A percentile compares a stretch with the other conserved stretches of the same genome.
These are phyloP conservation scores for Aspiorhynchus laticeps DNA, from an alignment of 2,113 vertebrate species.

Conservation along the genomic window DNA sequence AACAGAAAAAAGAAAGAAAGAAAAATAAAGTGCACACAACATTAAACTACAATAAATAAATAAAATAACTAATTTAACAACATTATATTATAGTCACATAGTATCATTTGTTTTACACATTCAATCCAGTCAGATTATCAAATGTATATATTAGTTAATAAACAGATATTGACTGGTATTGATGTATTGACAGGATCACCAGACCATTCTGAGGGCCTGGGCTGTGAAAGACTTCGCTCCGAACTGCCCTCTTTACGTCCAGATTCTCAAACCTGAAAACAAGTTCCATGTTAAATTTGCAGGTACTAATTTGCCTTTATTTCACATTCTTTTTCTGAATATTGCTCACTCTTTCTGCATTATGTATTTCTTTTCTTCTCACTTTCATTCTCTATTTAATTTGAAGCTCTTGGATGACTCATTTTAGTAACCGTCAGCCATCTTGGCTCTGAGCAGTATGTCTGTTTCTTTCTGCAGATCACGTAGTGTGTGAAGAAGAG, in stretches of 20 bases:
- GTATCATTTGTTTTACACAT: background rate
- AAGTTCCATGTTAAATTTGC: conserved; percentile 99
- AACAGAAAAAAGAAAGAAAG: background rate
- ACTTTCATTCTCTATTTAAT: background rate
- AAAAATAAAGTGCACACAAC: background rate
- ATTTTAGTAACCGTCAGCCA: conserved; percentile 15
- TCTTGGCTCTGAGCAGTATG: conserved; percentile 41
- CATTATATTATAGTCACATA: background rate
- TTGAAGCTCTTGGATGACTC: background rate
- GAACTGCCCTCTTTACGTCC: conserved; percentile 94
- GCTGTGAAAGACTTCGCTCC: conserved; percentile 98
- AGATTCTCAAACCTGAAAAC: conserved; percentile 96
- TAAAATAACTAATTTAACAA: background rate
- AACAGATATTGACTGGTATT: background rate
- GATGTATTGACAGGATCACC: conserved; percentile 86
- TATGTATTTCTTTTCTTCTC: background rate
- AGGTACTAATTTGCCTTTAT: conserved; percentile 75
- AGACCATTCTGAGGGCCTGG: conserved; percentile 97
- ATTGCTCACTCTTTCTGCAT: background rate
- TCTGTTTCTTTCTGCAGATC: conserved; percentile 77
- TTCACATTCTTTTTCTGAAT: background rate
- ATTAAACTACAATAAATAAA: background rate
- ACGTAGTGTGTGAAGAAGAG: conserved; percentile 98
- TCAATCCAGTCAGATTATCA: background rate
- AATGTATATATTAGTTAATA: background rate